Evolutionary conservation across 2,888 invertebrate genomes (phyloP).

Genomic region (Callyntrura guangdongensis): DNA sequence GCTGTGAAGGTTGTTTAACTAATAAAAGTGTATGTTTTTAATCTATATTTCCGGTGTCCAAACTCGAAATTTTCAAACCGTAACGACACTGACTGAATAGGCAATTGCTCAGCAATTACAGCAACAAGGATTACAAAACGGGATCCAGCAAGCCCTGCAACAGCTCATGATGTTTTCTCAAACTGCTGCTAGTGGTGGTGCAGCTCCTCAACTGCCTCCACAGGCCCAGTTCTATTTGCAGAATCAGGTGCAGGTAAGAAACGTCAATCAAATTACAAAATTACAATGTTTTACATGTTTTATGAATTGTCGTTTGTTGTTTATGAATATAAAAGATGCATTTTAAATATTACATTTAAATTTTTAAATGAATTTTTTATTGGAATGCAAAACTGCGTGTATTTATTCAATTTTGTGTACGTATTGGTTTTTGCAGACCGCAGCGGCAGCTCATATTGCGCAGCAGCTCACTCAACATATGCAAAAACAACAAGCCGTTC

Average conservation of each 20-base stretch:
- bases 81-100: constrained; percentile 82
- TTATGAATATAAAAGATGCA: not conserved
- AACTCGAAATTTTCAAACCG: not conserved
- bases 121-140: constrained; percentile 88
- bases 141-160: constrained; percentile 89
- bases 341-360: not conserved
- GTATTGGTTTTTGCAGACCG: constrained; percentile 47
- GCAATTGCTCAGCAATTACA: constrained; percentile 88
- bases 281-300: constrained; percentile 46
- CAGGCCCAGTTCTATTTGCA: constrained; percentile 92
- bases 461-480: constrained; percentile 92
- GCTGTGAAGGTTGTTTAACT: not conserved
- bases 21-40: not conserved
- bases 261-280: constrained; percentile 26
- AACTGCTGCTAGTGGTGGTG: constrained; percentile 85
- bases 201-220: constrained; percentile 87
- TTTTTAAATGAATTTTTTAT: not conserved
- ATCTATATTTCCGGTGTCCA: constrained; percentile 38
- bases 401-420: not conserved
- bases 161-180: constrained; percentile 90
- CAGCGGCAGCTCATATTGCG: constrained; percentile 92
- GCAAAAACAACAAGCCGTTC: constrained; percentile 88
- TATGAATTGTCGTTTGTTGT: not conserved
- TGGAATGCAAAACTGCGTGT: constrained; percentile 21
- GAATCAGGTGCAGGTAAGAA: constrained; percentile 88